These are phyloP conservation scores for Dorcus hopei DNA, from an alignment of 2,888 invertebrate species.

Conservation along the genomic window DNA sequence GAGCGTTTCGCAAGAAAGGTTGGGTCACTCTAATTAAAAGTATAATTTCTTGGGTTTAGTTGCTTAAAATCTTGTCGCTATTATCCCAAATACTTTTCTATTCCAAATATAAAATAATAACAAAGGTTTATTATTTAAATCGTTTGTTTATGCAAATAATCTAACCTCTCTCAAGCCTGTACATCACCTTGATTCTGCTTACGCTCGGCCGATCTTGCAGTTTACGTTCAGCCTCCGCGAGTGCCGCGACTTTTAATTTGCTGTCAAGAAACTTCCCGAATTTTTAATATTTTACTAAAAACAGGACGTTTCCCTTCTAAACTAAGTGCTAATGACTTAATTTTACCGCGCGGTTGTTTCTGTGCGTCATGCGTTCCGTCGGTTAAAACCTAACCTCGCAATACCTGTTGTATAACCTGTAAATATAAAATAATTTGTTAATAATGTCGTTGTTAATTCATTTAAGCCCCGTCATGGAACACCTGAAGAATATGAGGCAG, in stretches of 20 bases:
- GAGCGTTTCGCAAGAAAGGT: too few relatives aligned
- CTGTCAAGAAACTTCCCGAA: conserved; percentile 1
- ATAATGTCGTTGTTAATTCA: conserved; percentile 53
- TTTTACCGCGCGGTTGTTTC: background rate
- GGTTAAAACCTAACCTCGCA: conserved; percentile 8
- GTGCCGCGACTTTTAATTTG: conserved; percentile 20
- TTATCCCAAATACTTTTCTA: too few relatives aligned
- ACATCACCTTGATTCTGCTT: too few relatives aligned
- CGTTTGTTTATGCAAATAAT: too few relatives aligned
- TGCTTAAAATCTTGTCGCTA: too few relatives aligned
- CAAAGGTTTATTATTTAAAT: too few relatives aligned
- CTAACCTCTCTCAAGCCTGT: too few relatives aligned
- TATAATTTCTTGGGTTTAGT: too few relatives aligned
- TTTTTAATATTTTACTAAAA: conserved; percentile 6
- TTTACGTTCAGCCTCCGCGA: conserved; percentile 4
- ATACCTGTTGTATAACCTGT: conserved; percentile 14
- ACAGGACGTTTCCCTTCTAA: background rate
- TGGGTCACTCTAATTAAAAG: too few relatives aligned
- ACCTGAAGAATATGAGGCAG: conserved; percentile 55
- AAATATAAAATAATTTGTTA: background rate
- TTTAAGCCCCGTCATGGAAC: conserved; percentile 55
- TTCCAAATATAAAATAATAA: too few relatives aligned
- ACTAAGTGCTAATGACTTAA: conserved; percentile 4
- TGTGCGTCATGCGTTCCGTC: background rate
- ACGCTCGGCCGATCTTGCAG: conserved; percentile 9